Evolutionary conservation across 2,888 invertebrate genomes (phyloP), one percentile per base, ranked within the genome.

Genomic region (Drosophila mimica): DNA sequence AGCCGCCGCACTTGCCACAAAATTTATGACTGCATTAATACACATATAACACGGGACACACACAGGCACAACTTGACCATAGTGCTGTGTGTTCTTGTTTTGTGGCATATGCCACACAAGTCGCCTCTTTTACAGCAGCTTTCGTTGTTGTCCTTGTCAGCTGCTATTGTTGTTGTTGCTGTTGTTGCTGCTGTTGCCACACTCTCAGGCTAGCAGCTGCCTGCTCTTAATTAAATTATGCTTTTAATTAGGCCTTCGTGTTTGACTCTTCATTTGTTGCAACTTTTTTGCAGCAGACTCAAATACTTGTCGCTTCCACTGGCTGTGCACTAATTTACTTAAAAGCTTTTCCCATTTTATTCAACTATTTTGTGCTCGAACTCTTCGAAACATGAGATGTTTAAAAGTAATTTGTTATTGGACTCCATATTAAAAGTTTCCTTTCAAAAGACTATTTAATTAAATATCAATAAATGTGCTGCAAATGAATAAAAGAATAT

Each of bases 151-250:
- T 52, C 51, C 56, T 74, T 66, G 68, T 52, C 61, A 52, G 66
- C 66, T 64, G 66, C 59, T 53, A 40, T 48, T 66, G 66, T 61
- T 53, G 48, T 48, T 66, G 40, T 54, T 53, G 56, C 2, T 40
- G 38, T 2, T 40, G 17, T 0, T 4, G 62, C 60, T 67, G 70
- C 53, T 52, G 46, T 25, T 62, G 34, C 38, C 51, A 52, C 43
- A n/a, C 25, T 72, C 60, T 64, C 54, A 74, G 74, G 69, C 64
- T 63, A 48, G 51, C 78, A 62, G 63, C 84, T 56, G 70, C 69
- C 74, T 70, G 81, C 87, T 79, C 84, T 89, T 85, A 85, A 85
- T 85, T 85, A 84, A 87, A 89, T 85, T 87, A 87, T 82, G 80
- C 74, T 89, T 83, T 85, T 89, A 85, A 85, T 85, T 85, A 85